Evolutionary conservation across 2,888 invertebrate species (phyloP).

Genomic region (Drosophila pegasa): DNA sequence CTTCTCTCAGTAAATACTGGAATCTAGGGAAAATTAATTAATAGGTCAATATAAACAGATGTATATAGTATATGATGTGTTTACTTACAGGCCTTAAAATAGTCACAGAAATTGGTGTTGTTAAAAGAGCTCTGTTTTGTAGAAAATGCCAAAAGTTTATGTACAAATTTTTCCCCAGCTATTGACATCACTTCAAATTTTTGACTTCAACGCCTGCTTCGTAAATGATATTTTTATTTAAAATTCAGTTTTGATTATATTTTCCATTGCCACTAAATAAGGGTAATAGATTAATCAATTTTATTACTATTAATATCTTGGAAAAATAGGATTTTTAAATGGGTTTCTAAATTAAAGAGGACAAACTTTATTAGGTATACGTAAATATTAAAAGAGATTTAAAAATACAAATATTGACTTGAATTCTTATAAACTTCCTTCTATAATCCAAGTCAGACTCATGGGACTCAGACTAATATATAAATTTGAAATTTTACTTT

Average conservation of each 20-base stretch:
- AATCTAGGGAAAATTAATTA: neutral
- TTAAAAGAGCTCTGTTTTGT: neutral
- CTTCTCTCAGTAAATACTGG: neutral
- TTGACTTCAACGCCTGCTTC: neutral
- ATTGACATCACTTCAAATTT: neutral
- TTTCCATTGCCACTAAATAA: neutral
- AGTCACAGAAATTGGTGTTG: slow-evolving; percentile 3
- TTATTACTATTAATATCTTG: no score
- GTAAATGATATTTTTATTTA: neutral
- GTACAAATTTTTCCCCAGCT: neutral
- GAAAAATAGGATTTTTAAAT: no score
- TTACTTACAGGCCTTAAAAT: slow-evolving; percentile 1
- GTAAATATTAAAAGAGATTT: no score
- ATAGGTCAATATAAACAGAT: no score
- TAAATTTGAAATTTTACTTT: no score
- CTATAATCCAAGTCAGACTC: no score
- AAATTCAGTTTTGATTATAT: neutral
- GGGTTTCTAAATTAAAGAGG: no score
- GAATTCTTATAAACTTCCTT: no score
- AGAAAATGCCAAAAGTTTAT: neutral
- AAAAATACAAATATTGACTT: no score
- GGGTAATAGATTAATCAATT: no score
- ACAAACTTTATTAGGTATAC: no score
- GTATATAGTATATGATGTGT: neutral
- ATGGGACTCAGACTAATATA: no score